These are phyloP conservation scores for Caenorhabditis doughertyi DNA, from an alignment of 2,888 invertebrate species.

Conservation along the genomic window DNA sequence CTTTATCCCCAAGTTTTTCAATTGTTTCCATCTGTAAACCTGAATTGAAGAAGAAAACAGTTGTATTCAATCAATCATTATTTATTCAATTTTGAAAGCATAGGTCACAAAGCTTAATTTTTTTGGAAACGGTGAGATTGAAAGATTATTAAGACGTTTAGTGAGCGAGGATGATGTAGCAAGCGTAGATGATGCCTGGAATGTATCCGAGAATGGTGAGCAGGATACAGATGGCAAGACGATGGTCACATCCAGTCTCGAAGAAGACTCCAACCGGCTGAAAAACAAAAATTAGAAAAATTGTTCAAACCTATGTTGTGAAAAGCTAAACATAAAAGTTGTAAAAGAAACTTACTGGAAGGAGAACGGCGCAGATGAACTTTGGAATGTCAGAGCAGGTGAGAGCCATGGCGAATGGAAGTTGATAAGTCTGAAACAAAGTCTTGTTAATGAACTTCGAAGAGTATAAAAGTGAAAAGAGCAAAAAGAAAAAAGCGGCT, in stretches of 20 bases:
- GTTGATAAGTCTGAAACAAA: slow-evolving; percentile 15
- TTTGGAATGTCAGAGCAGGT: slow-evolving; percentile 72
- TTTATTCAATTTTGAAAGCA: slow-evolving; percentile 7
- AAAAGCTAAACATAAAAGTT: background rate
- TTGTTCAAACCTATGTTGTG: background rate
- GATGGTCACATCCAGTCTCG: slow-evolving; percentile 74
- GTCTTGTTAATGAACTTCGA: background rate
- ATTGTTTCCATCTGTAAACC: background rate
- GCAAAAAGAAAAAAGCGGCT: background rate
- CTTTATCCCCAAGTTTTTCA: background rate
- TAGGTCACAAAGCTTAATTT: slow-evolving; percentile 9
- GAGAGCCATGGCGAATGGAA: slow-evolving; percentile 61
- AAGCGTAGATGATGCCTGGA: slow-evolving; percentile 75
- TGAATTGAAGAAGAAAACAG: background rate
- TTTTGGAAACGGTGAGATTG: slow-evolving; percentile 3
- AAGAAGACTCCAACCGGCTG: slow-evolving; percentile 76
- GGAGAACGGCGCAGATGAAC: slow-evolving; percentile 71
- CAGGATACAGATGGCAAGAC: slow-evolving; percentile 74
- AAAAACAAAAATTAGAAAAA: slow-evolving; percentile 1
- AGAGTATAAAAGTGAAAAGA: background rate
- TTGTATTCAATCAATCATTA: slow-evolving; percentile 6
- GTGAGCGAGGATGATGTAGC: slow-evolving; percentile 58
- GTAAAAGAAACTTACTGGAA: slow-evolving; percentile 62
- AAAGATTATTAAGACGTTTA: slow-evolving; percentile 18
- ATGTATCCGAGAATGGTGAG: slow-evolving; percentile 77